Evolutionary conservation across 2,113 vertebrate species (phyloP), one percentile per base, ranked within the genome.

Genomic region (Bettongia penicillata): DNA sequence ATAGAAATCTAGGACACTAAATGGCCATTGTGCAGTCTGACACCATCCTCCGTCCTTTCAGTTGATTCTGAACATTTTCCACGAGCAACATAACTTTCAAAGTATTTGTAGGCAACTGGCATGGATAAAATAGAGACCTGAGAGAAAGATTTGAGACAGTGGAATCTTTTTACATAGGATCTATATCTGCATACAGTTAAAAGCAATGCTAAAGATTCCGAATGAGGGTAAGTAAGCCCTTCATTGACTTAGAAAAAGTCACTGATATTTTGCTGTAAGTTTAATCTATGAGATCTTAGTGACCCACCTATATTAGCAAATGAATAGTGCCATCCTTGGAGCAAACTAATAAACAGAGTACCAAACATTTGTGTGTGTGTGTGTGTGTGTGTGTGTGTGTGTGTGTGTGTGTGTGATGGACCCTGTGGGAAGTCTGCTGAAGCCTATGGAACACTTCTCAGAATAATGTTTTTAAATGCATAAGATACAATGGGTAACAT

Each of bases 81-180:
- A 89, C 92, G 25, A 95, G 12, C 24, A 28, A 31, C 57, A 53
- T 90, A 89, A 91, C 93, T 91, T 61, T 61, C 28, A n/a, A 77
- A 77, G 53, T 89, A 94, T 31, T 90, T 93, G 8, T 8, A 47
- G 92, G 96, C 90, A 94, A 5, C 14, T 55, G 9, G 28, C 91
- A 31, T 95, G 23, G 26, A 92, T 91, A 95, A 91, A 84, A 92
- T 47, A 48, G 31, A 94, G 48, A 84, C 93, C 90, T 28, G 48
- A 92, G 53, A 93, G 93, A 51, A 52, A 31, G 50, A 89, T 95
- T 43, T 93, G 68, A 93, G 95, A 91, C 47, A 61, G 55, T 53
- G 84, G 92, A 90, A 90, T 23, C 2, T 90, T 51, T 93, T 50
- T 90, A n/a, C 0, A 47, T 26, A n/a, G 14, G 14, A 77, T 77